Evolutionary conservation across 2,888 invertebrate genomes (phyloP).

Genomic region (Agrochola circellaris): DNA sequence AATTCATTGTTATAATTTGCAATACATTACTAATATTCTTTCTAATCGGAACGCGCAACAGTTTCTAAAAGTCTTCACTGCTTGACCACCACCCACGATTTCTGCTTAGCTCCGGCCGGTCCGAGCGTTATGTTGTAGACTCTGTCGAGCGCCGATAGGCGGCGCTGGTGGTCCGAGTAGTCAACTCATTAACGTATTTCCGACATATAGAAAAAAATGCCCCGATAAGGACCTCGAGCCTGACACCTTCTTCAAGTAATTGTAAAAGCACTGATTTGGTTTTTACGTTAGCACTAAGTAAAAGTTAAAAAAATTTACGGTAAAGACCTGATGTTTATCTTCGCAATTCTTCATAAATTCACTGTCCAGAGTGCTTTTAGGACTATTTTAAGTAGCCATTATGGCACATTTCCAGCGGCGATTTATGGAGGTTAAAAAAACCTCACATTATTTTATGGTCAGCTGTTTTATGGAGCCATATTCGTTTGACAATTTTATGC

Average conservation of each 20-base stretch:
- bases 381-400: constrained; percentile 65
- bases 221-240: constrained; percentile 12
- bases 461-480: constrained; percentile 63
- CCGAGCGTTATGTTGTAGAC: too few species aligned
- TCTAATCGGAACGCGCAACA: too few species aligned
- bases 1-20: too few species aligned
- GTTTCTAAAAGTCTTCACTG: too few species aligned
- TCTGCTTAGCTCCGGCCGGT: too few species aligned
- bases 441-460: constrained; percentile 67
- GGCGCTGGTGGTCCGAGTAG: too few species aligned
- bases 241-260: constrained; percentile 30
- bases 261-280: constrained; percentile 15
- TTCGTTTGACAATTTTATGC: constrained; percentile 48
- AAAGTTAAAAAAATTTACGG: constrained; percentile 37
- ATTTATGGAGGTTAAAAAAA: constrained; percentile 67
- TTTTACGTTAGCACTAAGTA: constrained; percentile 7
- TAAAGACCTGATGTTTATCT: constrained; percentile 44
- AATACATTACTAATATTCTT: too few species aligned
- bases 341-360: constrained; percentile 49
- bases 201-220: not conserved
- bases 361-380: constrained; percentile 49
- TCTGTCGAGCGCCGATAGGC: too few species aligned
- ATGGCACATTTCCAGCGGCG: constrained; percentile 53
- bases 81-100: too few species aligned
- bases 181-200: too few species aligned